A percentile compares a stretch with the other conserved stretches of the same genome.
Evolutionary conservation across 1,140 invertebrate genomes (phyloP).

Genomic region (Brachystomella parvula): DNA sequence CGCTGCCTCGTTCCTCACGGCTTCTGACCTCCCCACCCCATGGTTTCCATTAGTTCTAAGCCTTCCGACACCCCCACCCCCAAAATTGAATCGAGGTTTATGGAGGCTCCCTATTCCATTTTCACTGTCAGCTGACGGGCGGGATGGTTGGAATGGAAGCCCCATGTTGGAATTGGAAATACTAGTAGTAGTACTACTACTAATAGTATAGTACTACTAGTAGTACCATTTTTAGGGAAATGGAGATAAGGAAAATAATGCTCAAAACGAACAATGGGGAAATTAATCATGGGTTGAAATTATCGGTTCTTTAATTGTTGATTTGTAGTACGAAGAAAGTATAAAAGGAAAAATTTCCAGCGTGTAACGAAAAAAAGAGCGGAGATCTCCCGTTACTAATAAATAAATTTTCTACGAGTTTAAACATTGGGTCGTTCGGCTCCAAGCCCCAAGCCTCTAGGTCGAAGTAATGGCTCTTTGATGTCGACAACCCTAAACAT

Average conservation of each 20-base stretch:
- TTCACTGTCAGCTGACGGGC: conserved; percentile 6
- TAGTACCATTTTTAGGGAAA: not conserved
- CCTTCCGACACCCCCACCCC: not conserved
- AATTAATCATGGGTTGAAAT: not conserved
- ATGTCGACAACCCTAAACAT: conserved; percentile 48
- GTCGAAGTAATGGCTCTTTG: conserved; percentile 57
- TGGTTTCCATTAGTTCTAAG: not conserved
- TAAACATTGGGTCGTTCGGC: conserved; percentile 55
- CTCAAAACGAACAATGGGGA: not conserved
- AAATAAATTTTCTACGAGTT: not conserved
- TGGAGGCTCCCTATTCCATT: not conserved
- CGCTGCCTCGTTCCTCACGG: not conserved
- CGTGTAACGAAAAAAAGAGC: not conserved
- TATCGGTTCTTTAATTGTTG: not conserved
- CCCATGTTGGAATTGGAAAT: too few species aligned
- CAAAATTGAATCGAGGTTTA: not conserved
- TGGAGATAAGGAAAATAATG: not conserved
- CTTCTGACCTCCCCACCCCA: not conserved
- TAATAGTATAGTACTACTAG: not conserved
- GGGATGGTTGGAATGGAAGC: not conserved
- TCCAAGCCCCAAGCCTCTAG: conserved; percentile 85
- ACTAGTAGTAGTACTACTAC: too few species aligned
- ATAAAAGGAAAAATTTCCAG: not conserved
- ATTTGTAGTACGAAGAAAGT: not conserved
- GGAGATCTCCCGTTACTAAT: not conserved